Evolutionary conservation across 2,113 vertebrate genomes (phyloP), one percentile per base, ranked within the genome.

Genomic region (Apteryx owenii): DNA sequence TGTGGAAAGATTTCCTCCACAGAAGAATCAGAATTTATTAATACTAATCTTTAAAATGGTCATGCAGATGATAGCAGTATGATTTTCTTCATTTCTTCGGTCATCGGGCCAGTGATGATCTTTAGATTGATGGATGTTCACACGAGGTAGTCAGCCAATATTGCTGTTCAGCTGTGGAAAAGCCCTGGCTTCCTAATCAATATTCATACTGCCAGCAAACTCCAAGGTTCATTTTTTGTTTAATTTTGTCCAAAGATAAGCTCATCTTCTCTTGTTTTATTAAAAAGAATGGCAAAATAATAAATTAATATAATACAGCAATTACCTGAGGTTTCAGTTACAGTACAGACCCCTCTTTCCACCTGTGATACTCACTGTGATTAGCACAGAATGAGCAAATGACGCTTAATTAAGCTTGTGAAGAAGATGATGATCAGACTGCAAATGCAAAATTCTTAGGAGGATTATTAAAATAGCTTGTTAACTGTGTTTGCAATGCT

Each of bases 371-470:
- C 62, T 83, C 71, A 28, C 46, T 66, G 75, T 93, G 66, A 88
- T 68, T 76, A 94, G 46, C 62, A 78, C 36, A 94, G 78, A 90
- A 88, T 82, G 89, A 95, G 91, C 91, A 96, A 93, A 96, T 93
- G 87, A 95, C 60, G 62, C 64, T 75, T 94, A 94, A 96, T 95
- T 94, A 89, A 83, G 71, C 89, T 91, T 88, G 73, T 89, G 88
- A 96, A 93, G 85, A 94, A 17, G 92, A 77, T 60, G 87, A 89
- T 85, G 89, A 94, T 95, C 78, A 70, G 93, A 93, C 81, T 91
- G 92, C 81, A 96, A 94, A 94, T 80, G 91, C 44, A 85, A 93
- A 94, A 95, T 83, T 85, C 89, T 93, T 96, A 46, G 42, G 78
- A 94, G 89, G 68, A 80, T 96, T 91, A 92, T 95, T 95, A 89